phyloP scores from a whole-genome alignment of 2,113 vertebrate species.

The Prionailurus viverrinus region DNA sequence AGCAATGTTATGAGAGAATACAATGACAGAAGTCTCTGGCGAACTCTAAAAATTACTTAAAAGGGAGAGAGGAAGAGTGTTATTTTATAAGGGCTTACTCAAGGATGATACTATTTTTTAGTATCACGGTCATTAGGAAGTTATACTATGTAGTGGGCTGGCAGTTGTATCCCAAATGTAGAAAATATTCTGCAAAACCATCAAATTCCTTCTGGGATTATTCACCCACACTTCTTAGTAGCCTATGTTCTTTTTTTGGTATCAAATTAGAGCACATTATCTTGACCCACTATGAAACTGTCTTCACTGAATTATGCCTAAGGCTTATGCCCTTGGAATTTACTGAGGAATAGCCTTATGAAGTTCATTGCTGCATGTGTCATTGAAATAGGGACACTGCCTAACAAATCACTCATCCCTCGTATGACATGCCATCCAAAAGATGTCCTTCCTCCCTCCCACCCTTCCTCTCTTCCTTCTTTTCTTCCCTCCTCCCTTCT shows the following conservation, averaged over 20 bases:
- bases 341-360: background rate
- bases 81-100: background rate
- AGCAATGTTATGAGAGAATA: conserved; percentile 21
- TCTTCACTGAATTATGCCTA: conserved; percentile 16
- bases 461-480: too few species aligned
- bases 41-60: background rate
- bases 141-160: background rate
- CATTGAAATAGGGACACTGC: background rate
- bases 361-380: background rate
- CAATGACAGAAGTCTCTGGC: background rate
- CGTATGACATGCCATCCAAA: background rate
- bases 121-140: conserved; percentile 27
- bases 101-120: background rate
- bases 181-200: conserved; percentile 38
- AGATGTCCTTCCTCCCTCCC: background rate
- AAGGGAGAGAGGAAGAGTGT: background rate
- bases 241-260: conserved; percentile 25
- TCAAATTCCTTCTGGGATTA: conserved; percentile 37
- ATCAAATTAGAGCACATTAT: conserved; percentile 17
- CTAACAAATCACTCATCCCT: background rate
- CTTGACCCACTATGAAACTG: conserved; percentile 1
- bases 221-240: background rate
- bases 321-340: background rate
- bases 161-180: background rate
- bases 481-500: too few species aligned